Evolutionary conservation across 2,888 invertebrate genomes (phyloP).

Genomic region (Eueremaeus valkanovi): DNA sequence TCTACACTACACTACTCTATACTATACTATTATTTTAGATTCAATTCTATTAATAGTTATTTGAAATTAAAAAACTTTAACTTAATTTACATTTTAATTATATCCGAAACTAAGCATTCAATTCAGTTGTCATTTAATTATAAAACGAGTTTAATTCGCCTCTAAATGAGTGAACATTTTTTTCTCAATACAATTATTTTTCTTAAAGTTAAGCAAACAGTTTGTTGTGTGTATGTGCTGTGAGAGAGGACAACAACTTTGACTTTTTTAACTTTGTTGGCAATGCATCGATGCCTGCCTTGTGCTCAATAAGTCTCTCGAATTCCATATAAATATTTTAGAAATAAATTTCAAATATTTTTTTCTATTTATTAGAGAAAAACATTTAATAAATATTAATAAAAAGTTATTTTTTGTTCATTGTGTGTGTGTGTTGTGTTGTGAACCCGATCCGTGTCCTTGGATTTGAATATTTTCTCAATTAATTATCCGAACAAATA

Average conservation of each 20-base stretch:
- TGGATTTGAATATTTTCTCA: conserved; percentile 21
- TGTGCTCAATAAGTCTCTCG: conserved; percentile 18
- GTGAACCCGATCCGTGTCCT: conserved; percentile 36
- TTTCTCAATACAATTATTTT: not conserved
- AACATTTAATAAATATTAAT: conserved; percentile 7
- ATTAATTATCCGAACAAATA: conserved; percentile 22
- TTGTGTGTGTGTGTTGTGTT: conserved; percentile 32
- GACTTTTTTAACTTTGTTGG: not conserved
- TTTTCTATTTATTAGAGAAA: not conserved
- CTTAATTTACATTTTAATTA: not conserved
- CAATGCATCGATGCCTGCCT: conserved; percentile 29
- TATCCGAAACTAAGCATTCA: too few species aligned
- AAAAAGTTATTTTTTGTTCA: not conserved
- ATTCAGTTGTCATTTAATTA: not conserved
- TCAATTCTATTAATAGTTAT: not conserved
- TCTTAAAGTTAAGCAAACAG: not conserved
- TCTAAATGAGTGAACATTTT: not conserved
- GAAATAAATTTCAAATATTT: not conserved
- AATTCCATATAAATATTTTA: not conserved
- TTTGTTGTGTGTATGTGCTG: not conserved
- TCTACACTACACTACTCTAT: too few species aligned
- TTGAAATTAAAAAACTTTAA: not conserved
- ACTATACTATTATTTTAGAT: too few species aligned
- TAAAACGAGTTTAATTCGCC: not conserved
- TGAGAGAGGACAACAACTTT: conserved; percentile 11